Evolutionary conservation across 2,113 vertebrate genomes (phyloP).

Genomic region (Hypocryptadius cinnamomeus): DNA sequence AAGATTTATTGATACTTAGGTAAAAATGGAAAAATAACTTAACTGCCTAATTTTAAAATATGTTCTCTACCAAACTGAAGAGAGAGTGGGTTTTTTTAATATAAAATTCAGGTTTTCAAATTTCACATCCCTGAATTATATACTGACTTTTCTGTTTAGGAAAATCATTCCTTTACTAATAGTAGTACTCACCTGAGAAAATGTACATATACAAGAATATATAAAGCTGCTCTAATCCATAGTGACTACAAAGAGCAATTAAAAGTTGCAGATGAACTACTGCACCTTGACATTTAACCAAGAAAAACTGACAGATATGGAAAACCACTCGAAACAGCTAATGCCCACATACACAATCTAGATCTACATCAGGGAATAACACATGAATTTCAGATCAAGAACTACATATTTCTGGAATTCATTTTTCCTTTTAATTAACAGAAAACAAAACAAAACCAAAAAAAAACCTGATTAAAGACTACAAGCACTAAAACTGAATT

Average conservation of each 20-base stretch:
- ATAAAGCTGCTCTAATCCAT: conserved; percentile 8
- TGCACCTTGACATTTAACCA: conserved; percentile 72
- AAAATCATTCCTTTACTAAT: background rate
- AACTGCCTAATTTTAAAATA: conserved; percentile 2
- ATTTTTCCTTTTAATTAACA: conserved; percentile 48
- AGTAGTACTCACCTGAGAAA: background rate
- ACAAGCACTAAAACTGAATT: conserved; percentile 54
- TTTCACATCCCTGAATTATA: background rate
- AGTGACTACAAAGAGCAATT: conserved; percentile 62
- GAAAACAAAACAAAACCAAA: conserved; percentile 10
- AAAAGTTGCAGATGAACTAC: conserved; percentile 71
- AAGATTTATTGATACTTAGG: background rate
- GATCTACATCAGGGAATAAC: conserved; percentile 46
- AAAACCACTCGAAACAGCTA: conserved; percentile 57
- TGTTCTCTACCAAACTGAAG: conserved; percentile 14
- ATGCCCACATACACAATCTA: conserved; percentile 54
- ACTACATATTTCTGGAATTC: conserved; percentile 45
- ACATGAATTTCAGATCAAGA: conserved; percentile 49
- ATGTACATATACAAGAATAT: background rate
- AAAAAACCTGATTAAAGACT: conserved; percentile 20
- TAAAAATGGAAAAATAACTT: conserved; percentile 19
- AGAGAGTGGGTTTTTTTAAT: background rate
- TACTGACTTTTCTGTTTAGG: background rate
- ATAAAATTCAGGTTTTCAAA: background rate
- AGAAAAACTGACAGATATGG: conserved; percentile 67